Base-by-base conservation (phyloP, 2,888 invertebrate species). In the Zygothrica quintamaculata region DNA sequence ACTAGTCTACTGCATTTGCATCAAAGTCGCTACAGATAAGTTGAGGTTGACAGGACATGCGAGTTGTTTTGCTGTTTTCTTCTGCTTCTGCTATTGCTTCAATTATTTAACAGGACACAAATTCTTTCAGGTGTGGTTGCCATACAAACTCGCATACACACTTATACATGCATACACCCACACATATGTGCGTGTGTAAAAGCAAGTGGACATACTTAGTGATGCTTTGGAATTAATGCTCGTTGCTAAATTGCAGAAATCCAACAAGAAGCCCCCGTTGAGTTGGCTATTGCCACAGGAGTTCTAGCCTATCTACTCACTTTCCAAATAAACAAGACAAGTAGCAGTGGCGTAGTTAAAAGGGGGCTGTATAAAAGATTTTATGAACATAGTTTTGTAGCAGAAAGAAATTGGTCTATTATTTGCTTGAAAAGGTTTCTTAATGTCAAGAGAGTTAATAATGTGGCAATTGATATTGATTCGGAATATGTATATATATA, bases 61-160 rank as follows among this genome's bases (percentile, higher is more conserved):
- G 40, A 36, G 39, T 55, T 26, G 16, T 47, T 18, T 39, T 46
- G 37, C 18, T 8, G 29, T 5, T 26, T 16, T 31, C 39, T 16
- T 7, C 52, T 34, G 37, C 52, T 46, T 58, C 39, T 47, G 16
- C 40, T 36, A 53, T 26, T 58, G 46, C 53, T 61, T 80, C 62
- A 85, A 74, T 85, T 85, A 85, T 82, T 78, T 68, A 79, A 39
- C 57, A 64, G 60, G 39, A 50, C 42, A 61, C 43, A 55, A n/a
- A n/a, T 43, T 48, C 55, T 36, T 36, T 13, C 75, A 73, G 65
- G 42, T 71, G 56, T 13, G 16, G 22, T 29, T 12, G 25, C 12
- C 22, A 37, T 16, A 29, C 29, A 29, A 2, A 5, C 8, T 1
- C 42, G 13, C 13, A 43, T 26, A 43, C 13, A 65, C 66, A 65